Evolutionary conservation across 2,797 vertebrate species (phyloP).

Genomic region (Macropodus opercularis): DNA sequence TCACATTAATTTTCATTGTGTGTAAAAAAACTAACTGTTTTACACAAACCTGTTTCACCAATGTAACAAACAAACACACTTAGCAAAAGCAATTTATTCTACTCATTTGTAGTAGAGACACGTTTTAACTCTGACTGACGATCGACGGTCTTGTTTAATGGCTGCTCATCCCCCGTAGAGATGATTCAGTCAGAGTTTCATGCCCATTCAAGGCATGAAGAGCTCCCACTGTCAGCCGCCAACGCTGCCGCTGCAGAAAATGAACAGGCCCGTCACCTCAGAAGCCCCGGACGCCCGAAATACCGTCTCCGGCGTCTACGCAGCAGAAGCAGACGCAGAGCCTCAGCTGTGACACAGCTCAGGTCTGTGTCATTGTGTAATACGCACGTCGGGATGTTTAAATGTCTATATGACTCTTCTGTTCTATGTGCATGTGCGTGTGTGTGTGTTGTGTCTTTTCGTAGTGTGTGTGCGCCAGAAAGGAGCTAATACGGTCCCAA

Average conservation of each 20-base stretch:
- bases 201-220: neutral
- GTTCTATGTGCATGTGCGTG: constrained; percentile 1
- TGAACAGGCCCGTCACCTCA: neutral
- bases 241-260: neutral
- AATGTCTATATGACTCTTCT: constrained; percentile 28
- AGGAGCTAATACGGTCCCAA: constrained; percentile 63
- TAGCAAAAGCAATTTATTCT: too few relatives aligned
- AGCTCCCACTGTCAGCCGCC: neutral
- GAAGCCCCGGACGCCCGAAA: neutral
- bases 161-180: neutral
- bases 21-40: too few relatives aligned
- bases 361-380: constrained; percentile 13
- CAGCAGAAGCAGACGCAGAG: constrained; percentile 5
- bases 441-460: constrained; percentile 13
- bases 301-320: neutral
- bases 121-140: neutral
- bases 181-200: neutral
- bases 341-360: constrained; percentile 1
- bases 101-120: too few relatives aligned
- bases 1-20: too few relatives aligned
- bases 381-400: constrained; percentile 10
- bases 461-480: constrained; percentile 31
- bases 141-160: neutral
- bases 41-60: too few relatives aligned
- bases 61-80: too few relatives aligned